A percentile compares a stretch with the other conserved stretches of the same genome.
Conservation (phyloP, 2,113 vertebrate genomes). For the Hoplias malabaricus region DNA sequence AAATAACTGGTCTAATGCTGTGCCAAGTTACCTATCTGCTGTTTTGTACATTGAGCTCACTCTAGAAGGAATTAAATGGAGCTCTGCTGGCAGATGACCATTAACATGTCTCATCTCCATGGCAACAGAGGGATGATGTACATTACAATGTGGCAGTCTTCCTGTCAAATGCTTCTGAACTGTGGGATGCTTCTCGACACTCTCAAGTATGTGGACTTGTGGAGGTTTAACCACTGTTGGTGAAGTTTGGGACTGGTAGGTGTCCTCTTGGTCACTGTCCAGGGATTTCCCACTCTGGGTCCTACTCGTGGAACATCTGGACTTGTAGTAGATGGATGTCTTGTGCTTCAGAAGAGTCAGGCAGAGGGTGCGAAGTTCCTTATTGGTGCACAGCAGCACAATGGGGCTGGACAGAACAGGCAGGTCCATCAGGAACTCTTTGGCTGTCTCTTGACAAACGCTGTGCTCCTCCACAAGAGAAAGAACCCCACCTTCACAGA, state of each 20-base stretch:
- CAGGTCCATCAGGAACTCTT: conserved; percentile 66
- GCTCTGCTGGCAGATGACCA: conserved; percentile 19
- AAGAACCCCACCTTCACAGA: conserved; percentile 60
- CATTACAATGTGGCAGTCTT: background rate
- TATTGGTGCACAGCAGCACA: conserved; percentile 70
- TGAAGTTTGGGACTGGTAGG: background rate
- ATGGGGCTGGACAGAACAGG: conserved; percentile 65
- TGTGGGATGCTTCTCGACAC: background rate
- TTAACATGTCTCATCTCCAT: conserved; percentile 32
- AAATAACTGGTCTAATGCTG: too few species aligned
- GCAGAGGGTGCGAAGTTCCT: conserved; percentile 65
- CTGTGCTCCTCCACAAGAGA: conserved; percentile 56
- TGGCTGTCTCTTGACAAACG: conserved; percentile 66
- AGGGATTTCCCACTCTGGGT: background rate
- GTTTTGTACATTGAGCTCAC: conserved; percentile 6
- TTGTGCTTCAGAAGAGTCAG: conserved; percentile 50
- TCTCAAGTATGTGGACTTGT: too few species aligned
- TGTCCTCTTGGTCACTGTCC: background rate
- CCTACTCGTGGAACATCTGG: background rate
- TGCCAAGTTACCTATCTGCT: background rate
- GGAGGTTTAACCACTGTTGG: background rate
- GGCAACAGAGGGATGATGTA: conserved; percentile 12
- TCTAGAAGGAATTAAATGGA: conserved; percentile 1
- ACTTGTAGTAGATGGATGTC: background rate
- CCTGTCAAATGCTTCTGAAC: background rate